Evolutionary conservation across 2,797 vertebrate species (phyloP), one percentile per base, ranked within the genome.

Genomic region (Crocodylus rhombifer): DNA sequence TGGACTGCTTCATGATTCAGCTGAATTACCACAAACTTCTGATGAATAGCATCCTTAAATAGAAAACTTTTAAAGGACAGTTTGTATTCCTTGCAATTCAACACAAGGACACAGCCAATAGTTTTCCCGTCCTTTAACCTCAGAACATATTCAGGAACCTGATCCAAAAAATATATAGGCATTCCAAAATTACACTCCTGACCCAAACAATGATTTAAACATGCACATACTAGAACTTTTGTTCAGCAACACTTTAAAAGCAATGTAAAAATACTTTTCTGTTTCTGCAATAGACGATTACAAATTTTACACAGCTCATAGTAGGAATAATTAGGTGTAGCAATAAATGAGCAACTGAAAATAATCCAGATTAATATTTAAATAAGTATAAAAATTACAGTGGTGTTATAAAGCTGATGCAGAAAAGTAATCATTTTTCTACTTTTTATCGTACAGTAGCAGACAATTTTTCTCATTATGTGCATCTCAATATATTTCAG

Each of bases 341-440:
- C 14, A 92, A 28, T 78, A 90, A 79, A 87, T 7, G 2, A 87
- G 33, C 30, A 89, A 81, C 10, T 61, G 57, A 87, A 93, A 93
- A 80, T 33, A 61, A 92, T 2, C 5, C 60, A 76, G 83, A 92
- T 57, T 21, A 79, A 51, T 83, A 79, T 75, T 85, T 57, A 62
- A 1, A 28, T 20, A 25, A 69, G 30, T 33, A 42, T 80, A 36
- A 78, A 7, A 51, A 69, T 21, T 33, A 65, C 3, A 9, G 26
- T 1, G 6, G 2, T 76, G 11, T 82, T 63, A 33, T 2, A 91
- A n/a, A 5, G n/a, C 56, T 65, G 64, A 63, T 60, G 33, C n/a
- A 82, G 42, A n/a, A 36, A 15, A 23, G 51, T 77, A 65, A 1
- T 51, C 82, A 65, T 17, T 64, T 30, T 55, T 84, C 77, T 3